Conservation (phyloP, 2,797 vertebrate genomes). For the Cuculus canorus region DNA sequence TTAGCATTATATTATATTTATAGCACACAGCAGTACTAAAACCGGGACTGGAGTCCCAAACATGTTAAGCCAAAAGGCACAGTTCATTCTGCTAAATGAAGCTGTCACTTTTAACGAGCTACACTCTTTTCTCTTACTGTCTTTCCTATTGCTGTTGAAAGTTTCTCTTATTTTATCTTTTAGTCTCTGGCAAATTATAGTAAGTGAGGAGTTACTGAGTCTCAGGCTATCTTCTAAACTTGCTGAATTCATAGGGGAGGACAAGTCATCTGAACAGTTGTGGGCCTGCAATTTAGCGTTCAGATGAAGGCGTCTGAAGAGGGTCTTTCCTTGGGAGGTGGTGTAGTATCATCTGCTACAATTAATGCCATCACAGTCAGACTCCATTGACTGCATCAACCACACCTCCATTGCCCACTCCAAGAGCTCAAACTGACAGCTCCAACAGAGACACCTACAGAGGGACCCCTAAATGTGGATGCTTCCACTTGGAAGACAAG, state of each 20-base stretch:
- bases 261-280: not conserved
- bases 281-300: not conserved
- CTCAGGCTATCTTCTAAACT: not conserved
- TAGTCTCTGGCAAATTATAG: slow-evolving; percentile 38
- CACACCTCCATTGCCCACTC: not conserved
- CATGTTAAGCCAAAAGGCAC: not conserved
- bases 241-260: not conserved
- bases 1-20: not conserved
- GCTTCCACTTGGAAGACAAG: not conserved
- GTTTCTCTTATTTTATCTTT: slow-evolving; percentile 7
- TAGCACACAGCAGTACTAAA: not conserved
- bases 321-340: not conserved
- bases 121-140: not conserved
- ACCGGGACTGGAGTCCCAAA: not conserved
- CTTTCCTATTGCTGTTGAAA: slow-evolving; percentile 36
- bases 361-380: not conserved
- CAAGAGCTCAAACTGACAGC: not conserved
- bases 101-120: not conserved
- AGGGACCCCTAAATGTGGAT: not conserved
- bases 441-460: not conserved
- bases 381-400: not conserved
- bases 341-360: not conserved
- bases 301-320: not conserved
- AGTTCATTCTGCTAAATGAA: not conserved
- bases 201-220: slow-evolving; percentile 34